A percentile compares a stretch with the other conserved stretches of the same genome.
Conservation (phyloP, 2,797 vertebrate species). For the Gouania willdenowi region DNA sequence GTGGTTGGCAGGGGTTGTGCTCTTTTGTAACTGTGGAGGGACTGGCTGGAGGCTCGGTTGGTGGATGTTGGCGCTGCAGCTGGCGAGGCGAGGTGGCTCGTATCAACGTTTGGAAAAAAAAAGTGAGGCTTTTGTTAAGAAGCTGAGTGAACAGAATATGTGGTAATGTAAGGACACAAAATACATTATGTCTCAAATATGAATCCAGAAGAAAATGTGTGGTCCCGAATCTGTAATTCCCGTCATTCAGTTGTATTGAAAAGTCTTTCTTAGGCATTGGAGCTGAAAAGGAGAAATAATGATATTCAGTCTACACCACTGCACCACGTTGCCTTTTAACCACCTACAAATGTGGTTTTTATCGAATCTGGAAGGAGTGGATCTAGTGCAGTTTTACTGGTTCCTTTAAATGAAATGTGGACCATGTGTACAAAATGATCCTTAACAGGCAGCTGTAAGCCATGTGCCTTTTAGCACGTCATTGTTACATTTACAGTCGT, state of each 20-base stretch:
- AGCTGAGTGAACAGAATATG: no score
- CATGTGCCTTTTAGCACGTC: not conserved
- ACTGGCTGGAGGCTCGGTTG: conserved; percentile 64
- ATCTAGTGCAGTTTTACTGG: conserved; percentile 16
- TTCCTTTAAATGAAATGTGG: conserved; percentile 20
- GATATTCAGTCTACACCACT: conserved; percentile 20
- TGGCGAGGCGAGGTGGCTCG: conserved; percentile 32
- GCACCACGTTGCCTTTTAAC: conserved; percentile 17
- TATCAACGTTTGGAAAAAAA: no score
- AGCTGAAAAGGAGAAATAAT: no score
- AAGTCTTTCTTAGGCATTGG: no score
- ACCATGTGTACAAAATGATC: not conserved
- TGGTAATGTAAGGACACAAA: no score
- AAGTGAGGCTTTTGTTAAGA: no score
- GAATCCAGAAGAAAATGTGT: no score
- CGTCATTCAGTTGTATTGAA: not conserved
- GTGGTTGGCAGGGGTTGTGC: not conserved
- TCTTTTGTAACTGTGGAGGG: conserved; percentile 54
- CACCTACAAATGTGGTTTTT: conserved; percentile 23
- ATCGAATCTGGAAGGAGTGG: conserved; percentile 28
- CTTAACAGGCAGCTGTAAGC: not conserved
- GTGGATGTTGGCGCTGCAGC: conserved; percentile 45
- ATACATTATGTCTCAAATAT: no score
- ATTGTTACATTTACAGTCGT: conserved; percentile 10
- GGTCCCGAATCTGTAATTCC: no score